These are phyloP conservation scores for Gadus macrocephalus DNA, from an alignment of 2,113 vertebrate species.

Conservation along the genomic window DNA sequence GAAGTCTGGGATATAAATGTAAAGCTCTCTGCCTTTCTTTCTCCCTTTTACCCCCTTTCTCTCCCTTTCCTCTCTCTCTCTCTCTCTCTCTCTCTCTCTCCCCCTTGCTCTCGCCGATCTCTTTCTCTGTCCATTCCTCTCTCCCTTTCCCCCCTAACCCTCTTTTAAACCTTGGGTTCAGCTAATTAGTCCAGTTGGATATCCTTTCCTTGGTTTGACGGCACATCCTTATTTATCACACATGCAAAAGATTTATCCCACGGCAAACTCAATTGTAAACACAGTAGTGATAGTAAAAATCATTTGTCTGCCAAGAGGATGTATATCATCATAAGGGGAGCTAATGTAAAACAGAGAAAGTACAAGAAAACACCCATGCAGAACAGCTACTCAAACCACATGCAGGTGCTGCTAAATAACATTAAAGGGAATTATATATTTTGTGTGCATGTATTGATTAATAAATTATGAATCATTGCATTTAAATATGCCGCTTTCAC, in stretches of 20 bases:
- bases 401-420: too few relatives aligned
- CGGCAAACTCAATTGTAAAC: too few relatives aligned
- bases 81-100: background rate
- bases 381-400: too few relatives aligned
- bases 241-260: too few relatives aligned
- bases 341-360: constrained; percentile 23
- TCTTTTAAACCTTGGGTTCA: background rate
- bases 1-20: constrained; percentile 27
- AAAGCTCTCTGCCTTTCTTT: constrained; percentile 8
- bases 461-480: too few relatives aligned
- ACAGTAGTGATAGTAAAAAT: too few relatives aligned
- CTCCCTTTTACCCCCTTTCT: background rate
- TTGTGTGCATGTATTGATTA: too few relatives aligned
- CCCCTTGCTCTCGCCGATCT: background rate
- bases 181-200: background rate
- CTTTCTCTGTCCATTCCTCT: too few relatives aligned
- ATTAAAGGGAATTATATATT: too few relatives aligned
- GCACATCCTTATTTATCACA: background rate
- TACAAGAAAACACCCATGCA: too few relatives aligned
- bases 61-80: background rate
- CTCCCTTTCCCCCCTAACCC: background rate
- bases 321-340: background rate
- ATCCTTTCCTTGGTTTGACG: background rate
- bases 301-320: too few relatives aligned
- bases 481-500: too few relatives aligned